phyloP scores from a whole-genome alignment of 1,140 invertebrate species.

The Riptortus pedestris region DNA sequence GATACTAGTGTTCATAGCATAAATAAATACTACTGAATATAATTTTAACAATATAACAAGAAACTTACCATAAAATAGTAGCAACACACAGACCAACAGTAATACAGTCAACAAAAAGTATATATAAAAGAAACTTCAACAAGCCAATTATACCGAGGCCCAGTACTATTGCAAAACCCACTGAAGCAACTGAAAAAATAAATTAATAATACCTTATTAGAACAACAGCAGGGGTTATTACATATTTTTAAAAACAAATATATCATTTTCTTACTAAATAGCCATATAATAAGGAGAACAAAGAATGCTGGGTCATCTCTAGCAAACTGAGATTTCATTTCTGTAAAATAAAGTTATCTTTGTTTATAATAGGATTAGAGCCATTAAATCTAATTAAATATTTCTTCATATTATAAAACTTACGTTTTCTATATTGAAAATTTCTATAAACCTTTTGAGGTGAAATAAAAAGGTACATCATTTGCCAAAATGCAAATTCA shows the following conservation, averaged over 20 bases:
- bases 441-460: conserved; percentile 98
- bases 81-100: conserved; percentile 77
- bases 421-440: conserved; percentile 97
- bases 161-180: conserved; percentile 78
- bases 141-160: conserved; percentile 64
- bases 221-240: background rate
- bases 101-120: conserved; percentile 91
- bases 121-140: conserved; percentile 79
- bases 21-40: too few relatives aligned
- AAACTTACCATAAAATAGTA: conserved; percentile 41
- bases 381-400: background rate
- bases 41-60: too few relatives aligned
- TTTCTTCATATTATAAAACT: conserved; percentile 36
- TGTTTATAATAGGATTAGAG: background rate
- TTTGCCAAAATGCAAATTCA: conserved; percentile 98
- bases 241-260: too few relatives aligned
- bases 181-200: conserved; percentile 65
- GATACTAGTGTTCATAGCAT: too few relatives aligned
- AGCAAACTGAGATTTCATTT: conserved; percentile 97
- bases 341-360: conserved; percentile 46
- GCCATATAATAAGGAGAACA: conserved; percentile 77
- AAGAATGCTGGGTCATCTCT: conserved; percentile 98
- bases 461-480: conserved; percentile 87
- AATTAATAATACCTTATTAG: conserved; percentile 23
- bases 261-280: conserved; percentile 57